Conservation (phyloP, 1,140 invertebrate species). For the Popillia japonica region DNA sequence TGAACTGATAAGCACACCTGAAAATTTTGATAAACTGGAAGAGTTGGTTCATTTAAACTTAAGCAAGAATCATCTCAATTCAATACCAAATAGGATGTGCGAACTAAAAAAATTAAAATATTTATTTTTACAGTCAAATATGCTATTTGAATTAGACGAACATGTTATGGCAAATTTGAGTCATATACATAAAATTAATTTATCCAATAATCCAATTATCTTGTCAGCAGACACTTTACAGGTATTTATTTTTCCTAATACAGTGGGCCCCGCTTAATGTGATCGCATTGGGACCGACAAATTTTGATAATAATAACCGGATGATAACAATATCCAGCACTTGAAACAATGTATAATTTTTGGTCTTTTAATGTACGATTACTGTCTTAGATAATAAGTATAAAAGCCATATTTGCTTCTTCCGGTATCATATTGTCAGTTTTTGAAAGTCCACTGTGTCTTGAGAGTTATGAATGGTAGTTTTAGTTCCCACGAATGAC, state of each 20-base stretch:
- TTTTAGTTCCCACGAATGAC: no score
- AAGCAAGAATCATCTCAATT: slow-evolving; percentile 63
- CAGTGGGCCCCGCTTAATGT: no score
- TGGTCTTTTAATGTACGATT: no score
- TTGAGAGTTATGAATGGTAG: no score
- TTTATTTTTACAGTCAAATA: slow-evolving; percentile 66
- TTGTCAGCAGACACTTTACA: slow-evolving; percentile 52
- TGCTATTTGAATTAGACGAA: slow-evolving; percentile 55
- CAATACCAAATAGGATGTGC: slow-evolving; percentile 62
- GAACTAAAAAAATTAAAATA: slow-evolving; percentile 64
- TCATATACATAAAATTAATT: slow-evolving; percentile 63
- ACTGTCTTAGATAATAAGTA: no score
- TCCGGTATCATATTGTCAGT: no score
- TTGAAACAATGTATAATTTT: no score
- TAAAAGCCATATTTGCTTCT: no score
- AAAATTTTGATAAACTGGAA: slow-evolving; percentile 62
- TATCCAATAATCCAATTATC: slow-evolving; percentile 64
- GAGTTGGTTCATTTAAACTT: slow-evolving; percentile 68
- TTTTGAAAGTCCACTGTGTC: no score
- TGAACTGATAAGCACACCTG: slow-evolving; percentile 63
- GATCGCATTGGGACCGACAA: no score
- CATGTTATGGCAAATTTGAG: slow-evolving; percentile 57
- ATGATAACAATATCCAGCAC: no score
- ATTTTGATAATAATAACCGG: no score
- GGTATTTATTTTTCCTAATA: slow-evolving; percentile 41